Evolutionary conservation across 1,140 invertebrate species (phyloP).

Genomic region (Heliothis subflexa): DNA sequence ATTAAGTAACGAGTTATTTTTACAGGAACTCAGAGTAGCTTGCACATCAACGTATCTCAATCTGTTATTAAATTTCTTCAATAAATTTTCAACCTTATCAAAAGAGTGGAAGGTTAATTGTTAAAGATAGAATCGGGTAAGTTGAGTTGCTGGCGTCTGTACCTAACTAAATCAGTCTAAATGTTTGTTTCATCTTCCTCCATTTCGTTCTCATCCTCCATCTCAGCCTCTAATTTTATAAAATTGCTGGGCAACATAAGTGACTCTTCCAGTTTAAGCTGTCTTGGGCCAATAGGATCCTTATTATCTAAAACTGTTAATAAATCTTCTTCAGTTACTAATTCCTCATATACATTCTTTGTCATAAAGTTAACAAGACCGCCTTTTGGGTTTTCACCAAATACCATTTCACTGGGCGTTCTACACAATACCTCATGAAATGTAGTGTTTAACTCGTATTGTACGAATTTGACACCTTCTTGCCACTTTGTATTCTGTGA

Average conservation of each 20-base stretch:
- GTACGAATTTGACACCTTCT: conserved; percentile 64
- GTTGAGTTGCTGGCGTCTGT: too few relatives aligned
- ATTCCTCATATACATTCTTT: conserved; percentile 53
- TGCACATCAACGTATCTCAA: too few relatives aligned
- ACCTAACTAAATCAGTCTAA: not conserved
- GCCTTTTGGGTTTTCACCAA: conserved; percentile 59
- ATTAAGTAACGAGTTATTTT: too few relatives aligned
- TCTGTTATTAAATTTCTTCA: too few relatives aligned
- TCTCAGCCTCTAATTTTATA: conserved; percentile 59
- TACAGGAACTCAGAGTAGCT: too few relatives aligned
- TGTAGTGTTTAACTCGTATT: conserved; percentile 63
- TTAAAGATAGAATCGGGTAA: too few relatives aligned
- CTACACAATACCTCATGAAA: conserved; percentile 58
- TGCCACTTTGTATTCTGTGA: conserved; percentile 63
- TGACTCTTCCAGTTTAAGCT: conserved; percentile 59
- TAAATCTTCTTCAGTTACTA: conserved; percentile 61
- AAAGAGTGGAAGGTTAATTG: too few relatives aligned
- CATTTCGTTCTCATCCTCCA: conserved; percentile 40
- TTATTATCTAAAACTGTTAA: conserved; percentile 54
- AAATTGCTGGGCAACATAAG: conserved; percentile 60
- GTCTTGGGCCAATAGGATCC: conserved; percentile 52
- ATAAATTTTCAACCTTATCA: too few relatives aligned
- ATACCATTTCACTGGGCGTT: conserved; percentile 61
- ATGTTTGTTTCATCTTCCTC: conserved; percentile 25
- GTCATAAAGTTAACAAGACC: conserved; percentile 60